Evolutionary conservation across 2,888 invertebrate species (phyloP).

Genomic region (Tinea pellionella): DNA sequence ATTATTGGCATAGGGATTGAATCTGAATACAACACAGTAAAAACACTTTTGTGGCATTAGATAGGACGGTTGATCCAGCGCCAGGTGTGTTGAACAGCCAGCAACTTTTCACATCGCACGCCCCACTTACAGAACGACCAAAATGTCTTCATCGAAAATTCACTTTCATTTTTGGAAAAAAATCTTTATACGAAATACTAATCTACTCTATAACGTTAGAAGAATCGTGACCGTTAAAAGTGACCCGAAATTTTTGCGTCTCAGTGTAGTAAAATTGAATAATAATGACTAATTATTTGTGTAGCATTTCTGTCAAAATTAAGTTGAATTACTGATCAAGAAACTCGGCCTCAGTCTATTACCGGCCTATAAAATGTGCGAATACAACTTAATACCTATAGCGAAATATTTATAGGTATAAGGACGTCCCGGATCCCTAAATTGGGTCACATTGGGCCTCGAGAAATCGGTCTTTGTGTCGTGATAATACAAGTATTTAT

Average conservation of each 20-base stretch:
- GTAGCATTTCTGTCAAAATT: no score
- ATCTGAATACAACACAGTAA: constrained; percentile 12
- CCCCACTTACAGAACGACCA: neutral
- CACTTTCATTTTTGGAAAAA: neutral
- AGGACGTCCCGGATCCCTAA: neutral
- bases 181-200: no score
- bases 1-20: constrained; percentile 14
- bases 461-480: constrained; percentile 1
- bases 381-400: neutral
- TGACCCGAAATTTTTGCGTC: no score
- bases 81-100: constrained; percentile 10
- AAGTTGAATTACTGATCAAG: no score
- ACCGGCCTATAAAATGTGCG: neutral
- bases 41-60: constrained; percentile 2
- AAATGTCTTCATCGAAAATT: neutral
- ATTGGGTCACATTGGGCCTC: constrained; percentile 3
- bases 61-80: neutral
- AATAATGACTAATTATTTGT: no score
- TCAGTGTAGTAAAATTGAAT: no score
- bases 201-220: no score
- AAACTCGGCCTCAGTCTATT: neutral
- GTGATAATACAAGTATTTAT: neutral
- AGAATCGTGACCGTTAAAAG: no score
- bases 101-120: constrained; percentile 1
- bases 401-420: neutral